phyloP scores from a whole-genome alignment of 1,140 invertebrate species.

The Drosophila nannoptera region DNA sequence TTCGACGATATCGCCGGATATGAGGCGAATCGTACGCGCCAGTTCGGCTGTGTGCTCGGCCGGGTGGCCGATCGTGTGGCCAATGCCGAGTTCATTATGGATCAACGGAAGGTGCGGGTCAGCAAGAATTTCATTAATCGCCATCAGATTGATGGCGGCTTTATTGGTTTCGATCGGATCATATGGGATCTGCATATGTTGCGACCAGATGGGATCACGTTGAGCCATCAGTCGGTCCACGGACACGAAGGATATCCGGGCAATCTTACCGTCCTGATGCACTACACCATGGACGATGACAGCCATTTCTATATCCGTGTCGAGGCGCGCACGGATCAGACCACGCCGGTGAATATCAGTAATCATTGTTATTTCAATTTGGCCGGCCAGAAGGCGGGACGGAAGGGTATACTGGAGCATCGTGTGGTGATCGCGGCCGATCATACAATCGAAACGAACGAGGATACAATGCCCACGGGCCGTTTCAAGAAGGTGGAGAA shows the following conservation, averaged over 20 bases:
- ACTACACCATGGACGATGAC: slow-evolving; percentile 85
- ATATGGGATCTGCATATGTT: slow-evolving; percentile 80
- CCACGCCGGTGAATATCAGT: slow-evolving; percentile 92
- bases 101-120: slow-evolving; percentile 84
- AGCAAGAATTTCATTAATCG: slow-evolving; percentile 84
- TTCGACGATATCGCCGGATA: slow-evolving; percentile 86
- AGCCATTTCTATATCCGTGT: slow-evolving; percentile 87
- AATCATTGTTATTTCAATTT: slow-evolving; percentile 97
- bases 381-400: slow-evolving; percentile 84
- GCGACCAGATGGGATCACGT: slow-evolving; percentile 77
- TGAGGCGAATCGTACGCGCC: slow-evolving; percentile 81
- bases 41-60: slow-evolving; percentile 93
- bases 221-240: slow-evolving; percentile 86
- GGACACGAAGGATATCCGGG: slow-evolving; percentile 94
- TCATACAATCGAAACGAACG: slow-evolving; percentile 85
- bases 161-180: slow-evolving; percentile 91
- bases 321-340: slow-evolving; percentile 85
- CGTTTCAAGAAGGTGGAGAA: slow-evolving; percentile 83
- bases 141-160: slow-evolving; percentile 92
- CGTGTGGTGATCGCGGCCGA: slow-evolving; percentile 86
- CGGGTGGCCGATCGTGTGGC: slow-evolving; percentile 91
- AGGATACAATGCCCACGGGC: slow-evolving; percentile 87
- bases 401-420: slow-evolving; percentile 85
- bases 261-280: slow-evolving; percentile 83
- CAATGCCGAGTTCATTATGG: slow-evolving; percentile 84